Evolutionary conservation across 2,888 invertebrate species (phyloP), one percentile per base, ranked within the genome.

Genomic region (Deladenus siricidicola): DNA sequence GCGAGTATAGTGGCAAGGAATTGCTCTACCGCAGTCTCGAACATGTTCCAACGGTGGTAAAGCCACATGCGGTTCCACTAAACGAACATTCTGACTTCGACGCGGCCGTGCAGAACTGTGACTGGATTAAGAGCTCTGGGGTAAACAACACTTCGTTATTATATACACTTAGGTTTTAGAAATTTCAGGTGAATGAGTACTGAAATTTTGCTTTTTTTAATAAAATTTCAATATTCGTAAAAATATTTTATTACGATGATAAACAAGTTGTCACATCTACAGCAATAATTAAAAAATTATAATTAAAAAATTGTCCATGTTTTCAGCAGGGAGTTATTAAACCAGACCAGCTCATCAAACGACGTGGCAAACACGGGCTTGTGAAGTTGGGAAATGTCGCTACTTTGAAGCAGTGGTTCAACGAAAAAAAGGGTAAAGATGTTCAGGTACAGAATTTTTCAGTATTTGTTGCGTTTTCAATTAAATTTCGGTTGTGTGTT

Each of bases 311-410:
- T n/a, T 24, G 56, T 29, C 21, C 8, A 3, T 47, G 1, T 51
- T 72, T 74, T 30, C 82, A 89, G 88, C 86, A 88, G 82, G 83
- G 96, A 70, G 96, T 98, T 3, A 94, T 91, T n/a, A 98, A 98
- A 80, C 96, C 96, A 0, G 98, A 98, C 82, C 98, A 98, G 83
- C 84, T 98, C 81, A 98, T 98, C 80, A 98, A 98, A 81, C 85
- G 98, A 29, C 86, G 98, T 59, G 98, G 98, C 58, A 98, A 98
- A 82, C 85, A 98, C 58, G 94, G 96, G 0, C 83, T 98, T 55
- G 93, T 98, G 70, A 90, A 92, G 70, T 92, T 96, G 4, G 93
- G 94, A 80, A 88, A 88, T 74, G 86, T 86, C 64, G 84, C 89
- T 4, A 83, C 85, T 26, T 89, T 89, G 21, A 85, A 89, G 75